Conservation (phyloP, 2,888 invertebrate genomes). For the Serripes groenlandicus region DNA sequence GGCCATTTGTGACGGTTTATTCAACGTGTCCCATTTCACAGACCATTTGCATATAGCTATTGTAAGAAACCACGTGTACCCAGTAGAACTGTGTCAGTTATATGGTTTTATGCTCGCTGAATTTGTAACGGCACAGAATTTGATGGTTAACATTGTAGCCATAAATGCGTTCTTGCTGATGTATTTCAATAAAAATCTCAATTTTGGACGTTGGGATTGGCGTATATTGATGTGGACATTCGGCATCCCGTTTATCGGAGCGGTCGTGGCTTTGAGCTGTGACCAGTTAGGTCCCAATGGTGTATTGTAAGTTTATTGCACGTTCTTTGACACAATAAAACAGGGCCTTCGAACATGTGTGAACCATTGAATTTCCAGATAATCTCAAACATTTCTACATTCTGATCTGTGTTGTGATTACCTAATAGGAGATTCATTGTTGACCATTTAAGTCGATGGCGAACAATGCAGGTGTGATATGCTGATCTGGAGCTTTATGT, state of each 20-base stretch:
- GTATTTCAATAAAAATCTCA: conserved; percentile 58
- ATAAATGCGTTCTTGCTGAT: conserved; percentile 68
- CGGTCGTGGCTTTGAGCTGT: conserved; percentile 49
- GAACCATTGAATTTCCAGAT: no score
- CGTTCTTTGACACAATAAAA: no score
- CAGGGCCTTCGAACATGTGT: no score
- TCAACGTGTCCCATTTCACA: conserved; percentile 68
- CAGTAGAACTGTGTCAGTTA: conserved; percentile 64
- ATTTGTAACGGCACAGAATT: conserved; percentile 68
- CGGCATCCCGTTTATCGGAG: conserved; percentile 63
- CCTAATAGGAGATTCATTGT: no score
- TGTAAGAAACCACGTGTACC: conserved; percentile 59
- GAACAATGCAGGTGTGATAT: no score
- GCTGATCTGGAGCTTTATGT: no score
- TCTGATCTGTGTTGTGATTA: no score
- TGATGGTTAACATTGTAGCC: conserved; percentile 69
- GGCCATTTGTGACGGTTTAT: conserved; percentile 67
- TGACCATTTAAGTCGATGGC: no score
- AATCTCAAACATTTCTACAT: no score
- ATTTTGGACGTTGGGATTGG: conserved; percentile 66
- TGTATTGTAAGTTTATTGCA: conserved; percentile 63
- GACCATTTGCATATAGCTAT: conserved; percentile 69
- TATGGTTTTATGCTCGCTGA: conserved; percentile 66
- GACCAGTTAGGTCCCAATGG: conserved; percentile 66
- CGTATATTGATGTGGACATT: conserved; percentile 62